phyloP scores from a whole-genome alignment of 2,888 invertebrate genomes.

The Drosophila engyochracea region DNA sequence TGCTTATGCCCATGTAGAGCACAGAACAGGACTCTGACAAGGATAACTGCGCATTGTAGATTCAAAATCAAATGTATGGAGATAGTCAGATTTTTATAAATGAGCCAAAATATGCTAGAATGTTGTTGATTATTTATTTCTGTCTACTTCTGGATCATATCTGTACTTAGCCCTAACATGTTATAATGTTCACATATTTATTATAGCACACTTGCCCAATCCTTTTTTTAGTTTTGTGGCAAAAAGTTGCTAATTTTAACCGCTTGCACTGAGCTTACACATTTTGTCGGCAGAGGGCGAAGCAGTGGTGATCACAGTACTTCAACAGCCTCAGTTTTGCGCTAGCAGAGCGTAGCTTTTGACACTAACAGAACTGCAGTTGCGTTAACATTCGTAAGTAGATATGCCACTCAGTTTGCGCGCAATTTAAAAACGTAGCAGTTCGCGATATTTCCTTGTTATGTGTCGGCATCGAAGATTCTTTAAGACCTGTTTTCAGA shows the following conservation, averaged over 20 bases:
- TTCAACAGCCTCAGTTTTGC: neutral
- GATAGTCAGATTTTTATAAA: neutral
- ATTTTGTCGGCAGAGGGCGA: constrained; percentile 12
- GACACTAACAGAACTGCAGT: neutral
- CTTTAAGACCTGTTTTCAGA: neutral
- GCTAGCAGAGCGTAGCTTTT: neutral
- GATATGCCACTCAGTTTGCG: neutral
- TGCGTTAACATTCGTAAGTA: neutral
- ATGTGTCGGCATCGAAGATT: neutral
- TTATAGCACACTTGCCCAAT: neutral
- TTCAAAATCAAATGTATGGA: constrained; percentile 3
- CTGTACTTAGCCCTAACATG: neutral
- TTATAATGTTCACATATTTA: neutral
- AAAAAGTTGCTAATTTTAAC: neutral
- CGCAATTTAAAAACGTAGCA: neutral
- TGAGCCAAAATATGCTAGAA: neutral
- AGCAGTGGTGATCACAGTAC: neutral
- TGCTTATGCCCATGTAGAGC: constrained; percentile 23
- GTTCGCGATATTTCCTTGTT: neutral
- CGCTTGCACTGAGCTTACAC: rapidly evolving
- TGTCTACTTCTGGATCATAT: neutral
- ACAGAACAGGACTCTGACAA: constrained; percentile 18
- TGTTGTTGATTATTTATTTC: neutral
- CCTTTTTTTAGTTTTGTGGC: constrained; percentile 3
- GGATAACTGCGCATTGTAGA: constrained; percentile 4